phyloP scores from a whole-genome alignment of 2,797 vertebrate genomes.

The Phrynocephalus guinanensis region DNA sequence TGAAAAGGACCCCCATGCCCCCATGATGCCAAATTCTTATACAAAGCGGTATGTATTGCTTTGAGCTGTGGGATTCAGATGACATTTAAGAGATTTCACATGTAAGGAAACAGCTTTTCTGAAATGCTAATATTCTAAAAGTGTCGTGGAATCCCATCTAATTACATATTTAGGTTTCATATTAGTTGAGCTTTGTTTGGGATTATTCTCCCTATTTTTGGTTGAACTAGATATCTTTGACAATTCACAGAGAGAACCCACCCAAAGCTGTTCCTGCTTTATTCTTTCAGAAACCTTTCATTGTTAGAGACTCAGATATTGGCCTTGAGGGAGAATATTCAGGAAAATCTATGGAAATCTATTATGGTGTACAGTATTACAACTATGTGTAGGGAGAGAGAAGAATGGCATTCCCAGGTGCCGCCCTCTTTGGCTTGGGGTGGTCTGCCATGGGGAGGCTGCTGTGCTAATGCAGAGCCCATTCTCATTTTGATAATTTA shows the following conservation, averaged over 20 bases:
- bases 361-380: neutral
- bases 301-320: constrained; percentile 1
- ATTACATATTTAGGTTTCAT: constrained; percentile 41
- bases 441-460: no score
- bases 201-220: constrained; percentile 10
- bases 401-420: neutral
- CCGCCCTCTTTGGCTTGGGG: neutral
- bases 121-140: constrained; percentile 38
- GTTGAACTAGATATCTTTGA: constrained; percentile 20
- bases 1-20: constrained; percentile 4
- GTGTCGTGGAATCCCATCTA: constrained; percentile 26
- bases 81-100: constrained; percentile 37
- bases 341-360: neutral
- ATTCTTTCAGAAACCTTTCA: constrained; percentile 5
- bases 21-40: constrained; percentile 28
- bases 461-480: no score
- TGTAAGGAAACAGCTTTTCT: constrained; percentile 19
- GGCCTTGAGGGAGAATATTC: neutral
- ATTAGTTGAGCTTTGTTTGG: constrained; percentile 23
- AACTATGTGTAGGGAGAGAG: neutral
- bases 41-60: constrained; percentile 33
- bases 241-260: constrained; percentile 11
- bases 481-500: no score
- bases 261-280: neutral
- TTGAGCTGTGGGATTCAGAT: constrained; percentile 36